These are phyloP conservation scores for Pseudonaja textilis DNA, from an alignment of 2,113 vertebrate species.

Conservation along the genomic window DNA sequence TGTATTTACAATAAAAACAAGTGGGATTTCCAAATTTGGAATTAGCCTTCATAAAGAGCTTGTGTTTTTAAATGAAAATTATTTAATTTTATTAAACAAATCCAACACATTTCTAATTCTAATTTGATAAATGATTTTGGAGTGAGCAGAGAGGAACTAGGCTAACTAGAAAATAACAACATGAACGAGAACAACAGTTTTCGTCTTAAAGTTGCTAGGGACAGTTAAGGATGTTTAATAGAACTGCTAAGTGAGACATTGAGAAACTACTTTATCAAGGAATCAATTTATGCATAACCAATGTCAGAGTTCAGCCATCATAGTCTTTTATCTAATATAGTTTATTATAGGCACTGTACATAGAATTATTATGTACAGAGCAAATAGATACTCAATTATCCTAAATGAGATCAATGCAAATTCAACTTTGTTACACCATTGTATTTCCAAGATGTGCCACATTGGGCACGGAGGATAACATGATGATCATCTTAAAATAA, in stretches of 20 bases:
- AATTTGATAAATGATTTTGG: neutral
- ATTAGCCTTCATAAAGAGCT: neutral
- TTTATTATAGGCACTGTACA: fast-evolving
- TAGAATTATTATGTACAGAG: neutral
- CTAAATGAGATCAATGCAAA: neutral
- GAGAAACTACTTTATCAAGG: neutral
- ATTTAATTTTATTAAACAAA: neutral
- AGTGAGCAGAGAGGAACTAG: neutral
- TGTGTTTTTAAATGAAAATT: neutral
- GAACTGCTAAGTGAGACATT: neutral
- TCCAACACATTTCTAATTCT: neutral
- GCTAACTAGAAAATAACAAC: neutral
- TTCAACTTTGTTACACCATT: neutral
- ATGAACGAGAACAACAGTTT: neutral
- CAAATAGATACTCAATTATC: neutral
- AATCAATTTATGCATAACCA: neutral
- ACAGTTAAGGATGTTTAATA: conserved; percentile 13
- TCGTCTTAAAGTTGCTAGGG: neutral
- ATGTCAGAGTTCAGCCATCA: neutral
- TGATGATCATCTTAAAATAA: neutral
- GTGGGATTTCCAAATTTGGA: neutral
- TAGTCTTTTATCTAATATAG: neutral
- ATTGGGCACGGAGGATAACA: neutral
- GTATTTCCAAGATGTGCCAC: neutral
- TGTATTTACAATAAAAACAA: neutral